These are phyloP conservation scores for Leuciscus waleckii DNA, from an alignment of 2,797 vertebrate genomes.

Conservation along the genomic window DNA sequence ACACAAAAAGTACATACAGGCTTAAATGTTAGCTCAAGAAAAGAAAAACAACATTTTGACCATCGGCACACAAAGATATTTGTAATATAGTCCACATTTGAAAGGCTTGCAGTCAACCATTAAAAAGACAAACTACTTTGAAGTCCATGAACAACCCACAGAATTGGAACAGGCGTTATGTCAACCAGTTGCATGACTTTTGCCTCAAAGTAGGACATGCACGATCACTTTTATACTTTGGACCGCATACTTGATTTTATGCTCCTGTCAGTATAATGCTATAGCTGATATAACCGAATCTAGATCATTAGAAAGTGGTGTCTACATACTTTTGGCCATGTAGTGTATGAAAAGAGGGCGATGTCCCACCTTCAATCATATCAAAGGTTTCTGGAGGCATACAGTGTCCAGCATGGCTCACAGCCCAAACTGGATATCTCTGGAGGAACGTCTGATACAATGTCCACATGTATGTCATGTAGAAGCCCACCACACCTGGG, in stretches of 20 bases:
- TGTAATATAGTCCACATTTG: neutral
- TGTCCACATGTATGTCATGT: conserved; percentile 87
- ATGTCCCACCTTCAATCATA: conserved; percentile 84
- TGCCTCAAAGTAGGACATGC: neutral
- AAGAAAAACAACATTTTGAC: neutral
- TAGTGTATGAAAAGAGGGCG: neutral
- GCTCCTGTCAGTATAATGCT: neutral
- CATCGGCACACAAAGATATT: neutral
- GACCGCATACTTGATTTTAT: neutral
- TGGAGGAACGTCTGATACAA: conserved; percentile 79
- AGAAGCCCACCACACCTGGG: conserved; percentile 89
- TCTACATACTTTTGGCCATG: neutral
- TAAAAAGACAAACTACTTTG: neutral
- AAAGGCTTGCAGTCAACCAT: neutral
- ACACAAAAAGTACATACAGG: neutral
- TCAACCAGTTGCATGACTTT: neutral
- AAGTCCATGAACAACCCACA: neutral
- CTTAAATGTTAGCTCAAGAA: conserved; percentile 1
- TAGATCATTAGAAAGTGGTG: neutral
- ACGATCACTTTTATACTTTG: neutral
- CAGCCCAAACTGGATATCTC: conserved; percentile 88
- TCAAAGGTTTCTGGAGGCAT: conserved; percentile 83
- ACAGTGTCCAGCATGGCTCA: conserved; percentile 93
- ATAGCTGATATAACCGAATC: neutral
- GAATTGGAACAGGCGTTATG: neutral